phyloP scores from a whole-genome alignment of 2,797 vertebrate species.

The Heterohyrax brucei region DNA sequence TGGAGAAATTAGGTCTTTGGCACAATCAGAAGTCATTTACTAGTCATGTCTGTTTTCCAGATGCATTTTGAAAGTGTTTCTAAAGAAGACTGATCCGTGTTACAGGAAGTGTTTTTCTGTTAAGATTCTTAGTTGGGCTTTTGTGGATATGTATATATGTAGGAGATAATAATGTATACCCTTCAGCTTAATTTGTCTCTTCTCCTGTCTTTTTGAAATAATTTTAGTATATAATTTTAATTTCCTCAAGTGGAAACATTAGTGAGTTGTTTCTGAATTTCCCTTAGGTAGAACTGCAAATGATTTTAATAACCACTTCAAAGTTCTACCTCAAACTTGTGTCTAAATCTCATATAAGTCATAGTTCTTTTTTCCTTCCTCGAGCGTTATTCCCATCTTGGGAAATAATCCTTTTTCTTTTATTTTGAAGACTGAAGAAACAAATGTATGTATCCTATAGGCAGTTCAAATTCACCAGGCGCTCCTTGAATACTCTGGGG shows the following conservation, averaged over 20 bases:
- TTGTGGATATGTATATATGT: neutral
- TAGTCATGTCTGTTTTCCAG: constrained; percentile 61
- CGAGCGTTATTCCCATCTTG: constrained; percentile 59
- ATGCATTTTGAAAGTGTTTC: constrained; percentile 66
- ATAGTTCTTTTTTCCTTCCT: constrained; percentile 56
- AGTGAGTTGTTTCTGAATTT: constrained; percentile 76
- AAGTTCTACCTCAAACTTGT: constrained; percentile 71
- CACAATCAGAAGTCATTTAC: constrained; percentile 59
- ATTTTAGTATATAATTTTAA: constrained; percentile 75
- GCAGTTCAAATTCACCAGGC: too few relatives aligned
- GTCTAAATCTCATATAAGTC: constrained; percentile 70
- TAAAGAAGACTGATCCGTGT: constrained; percentile 66
- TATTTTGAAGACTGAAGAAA: constrained; percentile 73
- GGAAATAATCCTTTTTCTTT: constrained; percentile 67
- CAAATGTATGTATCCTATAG: constrained; percentile 59
- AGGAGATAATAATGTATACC: constrained; percentile 54
- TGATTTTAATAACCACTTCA: constrained; percentile 72
- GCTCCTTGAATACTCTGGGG: too few relatives aligned
- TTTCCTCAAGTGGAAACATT: constrained; percentile 77
- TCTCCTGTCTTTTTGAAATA: constrained; percentile 68
- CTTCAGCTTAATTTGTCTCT: constrained; percentile 75
- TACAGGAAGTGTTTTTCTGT: constrained; percentile 69
- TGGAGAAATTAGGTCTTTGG: constrained; percentile 47
- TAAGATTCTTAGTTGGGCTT: constrained; percentile 51
- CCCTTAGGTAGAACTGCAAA: constrained; percentile 69